A percentile compares a stretch with the other conserved stretches of the same genome.
Evolutionary conservation across 2,113 vertebrate genomes (phyloP).

Genomic region (Chamaea fasciata): DNA sequence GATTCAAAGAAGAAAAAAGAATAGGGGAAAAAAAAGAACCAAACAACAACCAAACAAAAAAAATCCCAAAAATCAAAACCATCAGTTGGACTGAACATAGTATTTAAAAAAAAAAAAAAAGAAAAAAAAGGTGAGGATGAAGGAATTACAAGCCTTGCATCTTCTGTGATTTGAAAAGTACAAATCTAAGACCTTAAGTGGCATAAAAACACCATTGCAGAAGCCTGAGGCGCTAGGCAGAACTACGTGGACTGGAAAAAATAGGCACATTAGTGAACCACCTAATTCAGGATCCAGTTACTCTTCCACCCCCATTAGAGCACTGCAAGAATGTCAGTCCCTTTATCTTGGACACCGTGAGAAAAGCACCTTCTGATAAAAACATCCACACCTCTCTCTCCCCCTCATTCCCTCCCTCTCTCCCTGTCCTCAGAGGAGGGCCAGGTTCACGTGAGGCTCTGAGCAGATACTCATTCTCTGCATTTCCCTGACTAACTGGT

Average conservation of each 20-base stretch:
- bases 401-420: neutral
- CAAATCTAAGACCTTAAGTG: constrained; percentile 11
- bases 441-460: fast-evolving
- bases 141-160: neutral
- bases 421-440: neutral
- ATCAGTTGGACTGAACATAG: neutral
- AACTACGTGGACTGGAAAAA: constrained; percentile 30
- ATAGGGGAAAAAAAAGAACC: neutral
- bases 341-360: neutral
- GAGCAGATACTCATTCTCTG: neutral
- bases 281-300: constrained; percentile 13
- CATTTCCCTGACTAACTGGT: neutral
- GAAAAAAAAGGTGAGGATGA: neutral
- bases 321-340: neutral
- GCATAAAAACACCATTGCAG: neutral
- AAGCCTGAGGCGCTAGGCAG: neutral
- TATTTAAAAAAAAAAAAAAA: neutral
- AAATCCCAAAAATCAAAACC: neutral
- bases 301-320: neutral
- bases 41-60: neutral
- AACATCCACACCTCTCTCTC: neutral
- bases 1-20: neutral
- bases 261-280: neutral
- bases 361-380: constrained; percentile 11
- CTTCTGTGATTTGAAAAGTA: neutral